Conservation (phyloP, 2,797 vertebrate genomes). For the Hypotaenidia philippensis region DNA sequence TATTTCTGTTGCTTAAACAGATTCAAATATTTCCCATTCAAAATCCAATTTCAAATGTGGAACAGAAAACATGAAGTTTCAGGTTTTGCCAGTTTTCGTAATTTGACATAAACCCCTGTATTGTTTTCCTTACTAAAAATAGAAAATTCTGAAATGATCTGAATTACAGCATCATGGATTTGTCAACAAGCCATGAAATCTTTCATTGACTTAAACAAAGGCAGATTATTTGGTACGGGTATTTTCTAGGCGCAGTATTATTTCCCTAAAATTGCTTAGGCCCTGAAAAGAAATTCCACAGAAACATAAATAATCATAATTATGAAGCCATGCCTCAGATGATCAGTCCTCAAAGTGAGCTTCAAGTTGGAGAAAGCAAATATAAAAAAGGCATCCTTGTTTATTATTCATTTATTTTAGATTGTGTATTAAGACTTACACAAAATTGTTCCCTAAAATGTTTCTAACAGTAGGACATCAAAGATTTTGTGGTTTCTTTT, state of each 20-base stretch:
- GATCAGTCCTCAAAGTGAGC: background rate
- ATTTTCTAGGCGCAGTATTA: background rate
- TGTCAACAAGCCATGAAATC: background rate
- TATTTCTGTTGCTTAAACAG: constrained; percentile 35
- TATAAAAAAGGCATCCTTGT: background rate
- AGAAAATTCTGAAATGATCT: background rate
- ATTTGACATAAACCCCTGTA: background rate
- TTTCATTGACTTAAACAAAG: background rate
- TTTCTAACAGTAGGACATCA: background rate
- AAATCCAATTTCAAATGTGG: background rate
- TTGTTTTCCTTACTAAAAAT: background rate
- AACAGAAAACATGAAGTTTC: background rate
- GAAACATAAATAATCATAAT: background rate
- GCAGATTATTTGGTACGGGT: background rate
- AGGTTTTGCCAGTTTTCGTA: background rate
- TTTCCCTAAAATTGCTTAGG: background rate
- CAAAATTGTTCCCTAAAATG: background rate
- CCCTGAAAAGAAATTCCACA: background rate
- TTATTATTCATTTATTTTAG: background rate
- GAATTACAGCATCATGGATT: background rate
- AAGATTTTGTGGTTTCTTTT: background rate
- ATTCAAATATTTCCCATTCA: constrained; percentile 8
- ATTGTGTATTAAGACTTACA: background rate
- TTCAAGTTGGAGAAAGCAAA: background rate
- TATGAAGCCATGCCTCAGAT: background rate